phyloP scores from a whole-genome alignment of 1,140 invertebrate genomes.

The Trissolcus basalis region DNA sequence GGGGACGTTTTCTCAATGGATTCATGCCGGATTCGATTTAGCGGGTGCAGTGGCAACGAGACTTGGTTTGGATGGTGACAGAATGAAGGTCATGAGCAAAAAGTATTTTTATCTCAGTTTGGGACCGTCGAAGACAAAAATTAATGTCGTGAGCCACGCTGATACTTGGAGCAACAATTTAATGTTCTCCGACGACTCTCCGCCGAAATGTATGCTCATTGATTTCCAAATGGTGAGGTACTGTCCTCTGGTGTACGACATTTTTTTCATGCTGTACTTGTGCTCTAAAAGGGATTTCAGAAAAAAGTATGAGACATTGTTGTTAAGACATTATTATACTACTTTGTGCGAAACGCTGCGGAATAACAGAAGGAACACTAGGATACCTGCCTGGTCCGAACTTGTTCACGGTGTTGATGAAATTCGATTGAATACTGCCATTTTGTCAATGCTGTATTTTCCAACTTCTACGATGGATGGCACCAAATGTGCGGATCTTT shows the following conservation, averaged over 20 bases:
- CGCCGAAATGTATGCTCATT: slow-evolving; percentile 22
- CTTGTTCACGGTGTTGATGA: slow-evolving; percentile 61
- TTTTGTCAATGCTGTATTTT: slow-evolving; percentile 61
- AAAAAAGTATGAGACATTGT: slow-evolving; percentile 41
- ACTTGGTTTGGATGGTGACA: slow-evolving; percentile 61
- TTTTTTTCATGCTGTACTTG: slow-evolving; percentile 68
- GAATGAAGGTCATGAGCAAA: slow-evolving; percentile 26
- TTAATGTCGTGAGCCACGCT: slow-evolving; percentile 69
- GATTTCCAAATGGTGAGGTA: slow-evolving; percentile 76
- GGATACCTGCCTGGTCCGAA: slow-evolving; percentile 63
- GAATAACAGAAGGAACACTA: slow-evolving; percentile 5
- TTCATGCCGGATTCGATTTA: slow-evolving; percentile 44
- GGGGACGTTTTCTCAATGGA: slow-evolving; percentile 37
- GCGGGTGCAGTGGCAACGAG: slow-evolving; percentile 53
- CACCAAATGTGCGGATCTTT: slow-evolving; percentile 32
- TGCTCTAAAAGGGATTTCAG: slow-evolving; percentile 65
- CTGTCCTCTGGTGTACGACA: slow-evolving; percentile 75
- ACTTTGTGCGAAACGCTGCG: slow-evolving; percentile 56
- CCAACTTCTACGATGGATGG: slow-evolving; percentile 64
- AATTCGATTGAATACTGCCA: slow-evolving; percentile 58
- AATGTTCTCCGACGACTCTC: slow-evolving; percentile 29
- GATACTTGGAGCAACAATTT: slow-evolving; percentile 45
- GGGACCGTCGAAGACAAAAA: slow-evolving; percentile 71
- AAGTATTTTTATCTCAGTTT: slow-evolving; percentile 51
- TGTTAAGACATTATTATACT: slow-evolving; percentile 68